These are phyloP conservation scores for Blastobasis adustella DNA, from an alignment of 2,888 invertebrate genomes.

Conservation along the genomic window DNA sequence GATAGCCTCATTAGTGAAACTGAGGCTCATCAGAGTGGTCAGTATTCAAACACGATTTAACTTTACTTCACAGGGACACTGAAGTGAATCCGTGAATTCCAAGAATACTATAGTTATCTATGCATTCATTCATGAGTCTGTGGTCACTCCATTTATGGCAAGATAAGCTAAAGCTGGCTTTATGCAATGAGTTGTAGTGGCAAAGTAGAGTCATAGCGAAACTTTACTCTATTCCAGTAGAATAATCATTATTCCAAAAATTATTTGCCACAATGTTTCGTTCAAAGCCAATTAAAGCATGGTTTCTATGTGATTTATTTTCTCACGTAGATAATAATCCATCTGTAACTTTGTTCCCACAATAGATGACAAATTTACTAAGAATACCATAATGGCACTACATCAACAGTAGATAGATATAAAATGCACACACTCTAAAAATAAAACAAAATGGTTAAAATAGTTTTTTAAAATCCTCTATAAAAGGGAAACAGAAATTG, in stretches of 20 bases:
- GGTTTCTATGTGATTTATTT: slow-evolving; percentile 10
- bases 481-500: slow-evolving; percentile 21
- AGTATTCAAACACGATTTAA: slow-evolving; percentile 26
- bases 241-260: slow-evolving; percentile 37
- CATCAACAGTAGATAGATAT: slow-evolving; percentile 10
- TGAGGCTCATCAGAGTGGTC: slow-evolving; percentile 69
- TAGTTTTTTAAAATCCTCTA: slow-evolving; percentile 10
- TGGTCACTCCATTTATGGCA: not conserved
- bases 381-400: slow-evolving; percentile 6
- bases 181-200: slow-evolving; percentile 58
- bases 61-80: too few relatives aligned
- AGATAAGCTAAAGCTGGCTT: slow-evolving; percentile 38
- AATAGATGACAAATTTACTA: slow-evolving; percentile 2
- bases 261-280: slow-evolving; percentile 64
- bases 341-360: slow-evolving; percentile 13
- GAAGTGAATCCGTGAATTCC: too few relatives aligned
- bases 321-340: too few relatives aligned
- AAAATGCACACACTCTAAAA: slow-evolving; percentile 15
- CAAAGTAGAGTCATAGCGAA: slow-evolving; percentile 74
- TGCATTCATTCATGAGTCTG: too few relatives aligned
- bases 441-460: slow-evolving; percentile 5
- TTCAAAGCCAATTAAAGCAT: slow-evolving; percentile 58
- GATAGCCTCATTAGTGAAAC: slow-evolving; percentile 66
- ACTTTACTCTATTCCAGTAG: slow-evolving; percentile 54
- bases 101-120: too few relatives aligned